These are phyloP conservation scores for Sylvilagus bachmani DNA, from an alignment of 2,113 vertebrate genomes.

Conservation along the genomic window DNA sequence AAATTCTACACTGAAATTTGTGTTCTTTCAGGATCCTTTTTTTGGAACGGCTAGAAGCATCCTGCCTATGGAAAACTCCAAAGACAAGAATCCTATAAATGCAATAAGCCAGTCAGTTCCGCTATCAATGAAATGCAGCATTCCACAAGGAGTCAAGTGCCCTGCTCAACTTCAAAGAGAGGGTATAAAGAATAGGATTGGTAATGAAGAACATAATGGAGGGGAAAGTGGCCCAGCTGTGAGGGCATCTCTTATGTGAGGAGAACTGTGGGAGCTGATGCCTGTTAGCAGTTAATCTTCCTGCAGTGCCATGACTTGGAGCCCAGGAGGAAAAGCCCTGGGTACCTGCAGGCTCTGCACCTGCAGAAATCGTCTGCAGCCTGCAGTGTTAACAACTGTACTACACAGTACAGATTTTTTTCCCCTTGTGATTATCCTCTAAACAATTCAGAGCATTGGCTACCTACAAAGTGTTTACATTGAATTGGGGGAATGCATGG, in stretches of 20 bases:
- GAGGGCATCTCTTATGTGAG: neutral
- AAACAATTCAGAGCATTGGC: neutral
- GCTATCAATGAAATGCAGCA: neutral
- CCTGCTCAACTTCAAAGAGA: neutral
- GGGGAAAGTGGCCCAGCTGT: neutral
- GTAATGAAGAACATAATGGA: neutral
- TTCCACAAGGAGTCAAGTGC: neutral
- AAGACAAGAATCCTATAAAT: neutral
- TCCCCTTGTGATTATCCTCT: neutral
- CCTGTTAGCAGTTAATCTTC: neutral
- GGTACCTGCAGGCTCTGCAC: neutral
- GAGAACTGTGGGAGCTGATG: neutral
- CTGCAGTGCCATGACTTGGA: neutral
- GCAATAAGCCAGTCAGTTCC: neutral
- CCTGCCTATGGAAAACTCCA: neutral
- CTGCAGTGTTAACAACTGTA: no score
- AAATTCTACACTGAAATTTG: slow-evolving; percentile 32
- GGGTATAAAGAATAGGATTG: neutral
- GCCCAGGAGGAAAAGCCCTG: neutral
- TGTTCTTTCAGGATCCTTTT: neutral
- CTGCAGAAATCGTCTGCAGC: no score
- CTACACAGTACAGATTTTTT: neutral
- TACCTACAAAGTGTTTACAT: neutral
- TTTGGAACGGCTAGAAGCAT: neutral
- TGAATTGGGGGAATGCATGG: neutral